Evolutionary conservation across 2,888 invertebrate genomes (phyloP).

Genomic region (Nasonia oneida): DNA sequence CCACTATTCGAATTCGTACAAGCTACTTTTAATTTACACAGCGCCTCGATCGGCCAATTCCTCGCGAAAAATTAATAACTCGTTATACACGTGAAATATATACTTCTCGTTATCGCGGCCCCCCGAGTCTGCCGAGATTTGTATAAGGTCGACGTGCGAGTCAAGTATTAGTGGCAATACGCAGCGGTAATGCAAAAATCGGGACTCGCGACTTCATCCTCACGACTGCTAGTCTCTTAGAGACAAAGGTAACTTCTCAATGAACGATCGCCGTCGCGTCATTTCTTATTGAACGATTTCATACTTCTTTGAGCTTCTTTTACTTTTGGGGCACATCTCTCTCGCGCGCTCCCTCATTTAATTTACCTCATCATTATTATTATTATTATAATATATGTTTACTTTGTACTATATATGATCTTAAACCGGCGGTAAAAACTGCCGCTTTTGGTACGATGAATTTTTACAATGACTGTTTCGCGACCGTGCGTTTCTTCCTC

Average conservation of each 20-base stretch:
- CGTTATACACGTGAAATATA: neutral
- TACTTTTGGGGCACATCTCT: conserved; percentile 16
- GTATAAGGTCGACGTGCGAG: conserved; percentile 24
- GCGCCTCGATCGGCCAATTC: conserved; percentile 54
- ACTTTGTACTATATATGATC: conserved; percentile 79
- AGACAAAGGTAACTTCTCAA: conserved; percentile 59
- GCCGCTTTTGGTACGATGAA: conserved; percentile 74
- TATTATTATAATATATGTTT: conserved; percentile 76
- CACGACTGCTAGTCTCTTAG: conserved; percentile 47
- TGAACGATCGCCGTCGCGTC: conserved; percentile 38
- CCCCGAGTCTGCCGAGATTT: conserved; percentile 35
- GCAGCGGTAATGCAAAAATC: conserved; percentile 30
- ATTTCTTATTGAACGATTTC: conserved; percentile 26
- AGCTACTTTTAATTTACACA: conserved; percentile 55
- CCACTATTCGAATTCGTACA: conserved; percentile 45
- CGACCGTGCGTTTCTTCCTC: conserved; percentile 60
- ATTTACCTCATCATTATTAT: conserved; percentile 74
- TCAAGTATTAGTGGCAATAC: conserved; percentile 27
- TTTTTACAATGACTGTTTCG: conserved; percentile 68
- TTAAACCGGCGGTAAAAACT: conserved; percentile 74
- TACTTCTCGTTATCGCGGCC: neutral
- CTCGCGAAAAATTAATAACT: conserved; percentile 37
- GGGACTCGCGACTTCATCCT: conserved; percentile 18
- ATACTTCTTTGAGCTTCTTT: conserved; percentile 36
- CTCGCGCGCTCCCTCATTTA: conserved; percentile 59